Percentiles rank a stretch among this genome's conserved stretches.
phyloP scores from a whole-genome alignment of 1,140 invertebrate species.

The Diabrotica virgifera region DNA sequence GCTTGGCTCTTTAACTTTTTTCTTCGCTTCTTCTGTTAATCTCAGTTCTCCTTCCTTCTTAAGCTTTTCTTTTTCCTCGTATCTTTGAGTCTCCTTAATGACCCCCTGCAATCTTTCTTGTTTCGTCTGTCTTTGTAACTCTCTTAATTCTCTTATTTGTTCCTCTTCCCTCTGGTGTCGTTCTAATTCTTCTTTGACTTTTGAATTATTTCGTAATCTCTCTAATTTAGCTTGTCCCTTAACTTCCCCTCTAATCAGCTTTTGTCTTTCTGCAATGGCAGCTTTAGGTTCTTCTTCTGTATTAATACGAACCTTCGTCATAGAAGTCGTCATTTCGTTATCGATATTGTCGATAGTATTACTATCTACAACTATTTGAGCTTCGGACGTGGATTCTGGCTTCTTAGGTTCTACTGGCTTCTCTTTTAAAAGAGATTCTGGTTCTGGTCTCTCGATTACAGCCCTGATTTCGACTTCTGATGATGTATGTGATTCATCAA shows the following conservation, averaged over 20 bases:
- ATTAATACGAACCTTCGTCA: conserved; percentile 69
- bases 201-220: conserved; percentile 68
- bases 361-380: neutral
- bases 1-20: conserved; percentile 72
- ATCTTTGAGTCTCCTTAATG: conserved; percentile 57
- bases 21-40: conserved; percentile 73
- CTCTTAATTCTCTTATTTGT: conserved; percentile 71
- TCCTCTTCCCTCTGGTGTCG: conserved; percentile 75
- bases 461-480: too few species aligned
- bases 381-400: neutral
- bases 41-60: conserved; percentile 64
- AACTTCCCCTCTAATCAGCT: conserved; percentile 79
- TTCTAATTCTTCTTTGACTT: conserved; percentile 72
- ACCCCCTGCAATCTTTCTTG: conserved; percentile 70
- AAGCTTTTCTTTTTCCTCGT: conserved; percentile 64
- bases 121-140: conserved; percentile 69
- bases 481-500: too few species aligned
- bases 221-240: conserved; percentile 82
- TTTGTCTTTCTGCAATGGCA: conserved; percentile 78
- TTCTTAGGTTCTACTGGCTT: too few species aligned
- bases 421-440: too few species aligned
- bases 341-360: conserved; percentile 7
- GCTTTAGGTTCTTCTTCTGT: conserved; percentile 89
- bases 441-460: too few species aligned
- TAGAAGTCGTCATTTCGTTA: conserved; percentile 57